A percentile compares a stretch with the other conserved stretches of the same genome.
Conservation (phyloP, 2,888 invertebrate genomes). For the Carterocephalus palaemon region DNA sequence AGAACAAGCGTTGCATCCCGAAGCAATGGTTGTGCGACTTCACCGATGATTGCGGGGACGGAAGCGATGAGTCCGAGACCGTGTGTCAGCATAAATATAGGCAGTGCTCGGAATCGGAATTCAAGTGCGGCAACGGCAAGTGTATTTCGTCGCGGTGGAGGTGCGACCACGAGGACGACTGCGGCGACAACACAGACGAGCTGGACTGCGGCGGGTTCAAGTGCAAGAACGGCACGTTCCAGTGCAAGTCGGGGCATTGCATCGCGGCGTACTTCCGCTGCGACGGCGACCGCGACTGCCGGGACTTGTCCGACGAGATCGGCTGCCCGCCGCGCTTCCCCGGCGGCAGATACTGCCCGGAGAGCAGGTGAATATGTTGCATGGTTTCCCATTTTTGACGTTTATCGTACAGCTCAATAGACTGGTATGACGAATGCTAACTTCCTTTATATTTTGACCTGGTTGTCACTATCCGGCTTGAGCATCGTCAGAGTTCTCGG, state of each 20-base stretch:
- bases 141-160: conserved; percentile 96
- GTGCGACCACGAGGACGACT: conserved; percentile 98
- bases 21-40: conserved; percentile 97
- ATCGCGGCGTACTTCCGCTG: conserved; percentile 92
- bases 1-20: conserved; percentile 92
- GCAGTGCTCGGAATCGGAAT: conserved; percentile 95
- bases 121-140: conserved; percentile 91
- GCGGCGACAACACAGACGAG: conserved; percentile 96
- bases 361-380: conserved; percentile 72
- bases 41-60: conserved; percentile 97
- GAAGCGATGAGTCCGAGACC: conserved; percentile 90
- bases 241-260: conserved; percentile 95
- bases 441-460: too few relatives aligned
- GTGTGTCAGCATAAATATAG: conserved; percentile 91
- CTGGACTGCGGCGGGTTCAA: conserved; percentile 88
- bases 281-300: conserved; percentile 93
- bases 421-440: too few relatives aligned
- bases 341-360: conserved; percentile 92
- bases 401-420: too few relatives aligned
- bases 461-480: too few relatives aligned
- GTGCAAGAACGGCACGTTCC: conserved; percentile 94
- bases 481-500: too few relatives aligned
- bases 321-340: conserved; percentile 94
- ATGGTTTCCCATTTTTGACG: too few relatives aligned
- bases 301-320: conserved; percentile 93